Base-by-base conservation (phyloP, 2,797 vertebrate species). In the Limnodromus scolopaceus region DNA sequence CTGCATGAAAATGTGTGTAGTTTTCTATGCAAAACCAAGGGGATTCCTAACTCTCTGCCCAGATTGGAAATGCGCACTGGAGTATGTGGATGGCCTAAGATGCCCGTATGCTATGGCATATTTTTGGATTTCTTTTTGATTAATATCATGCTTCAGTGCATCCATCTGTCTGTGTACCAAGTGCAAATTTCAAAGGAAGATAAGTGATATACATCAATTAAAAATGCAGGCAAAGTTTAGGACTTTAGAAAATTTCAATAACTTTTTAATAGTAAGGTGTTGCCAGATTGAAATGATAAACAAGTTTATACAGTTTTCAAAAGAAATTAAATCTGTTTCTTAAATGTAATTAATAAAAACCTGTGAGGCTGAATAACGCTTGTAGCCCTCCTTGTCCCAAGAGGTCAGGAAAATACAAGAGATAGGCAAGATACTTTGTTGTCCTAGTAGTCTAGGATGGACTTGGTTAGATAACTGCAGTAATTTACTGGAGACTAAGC, bases 121-220 rank as follows among this genome's bases (percentile, higher is more conserved):
- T 64, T 95, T 95, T 94, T 95, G 93, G 85, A 91, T 89, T 94
- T 96, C 75, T 89, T 94, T 81, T 95, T 96, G 97, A 98, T 98
- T 98, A 98, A 97, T 97, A 89, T 91, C 65, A 88, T 89, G 93
- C 96, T 97, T 96, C 92, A 78, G 28, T 94, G 92, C 92, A 94
- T 65, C 93, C 96, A 97, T 94, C 93, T 86, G 96, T 91, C 93
- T 86, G 30, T 87, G 88, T 83, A 28, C 58, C 77, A 87, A 74
- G 77, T 79, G 58, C 32, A 53, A 71, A 64, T 90, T 94, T 90
- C 57, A 74, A 91, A 96, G 92, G 83, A 96, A 89, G 69, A 28
- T 32, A 38, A 87, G 63, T 71, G 85, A 89, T 75, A 45, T 2
- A 30, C 69, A 64, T 69, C 74, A 76, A 65, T 78, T 87, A 76